Evolutionary conservation across 2,888 invertebrate genomes (phyloP).

Genomic region (Gari tellinella): DNA sequence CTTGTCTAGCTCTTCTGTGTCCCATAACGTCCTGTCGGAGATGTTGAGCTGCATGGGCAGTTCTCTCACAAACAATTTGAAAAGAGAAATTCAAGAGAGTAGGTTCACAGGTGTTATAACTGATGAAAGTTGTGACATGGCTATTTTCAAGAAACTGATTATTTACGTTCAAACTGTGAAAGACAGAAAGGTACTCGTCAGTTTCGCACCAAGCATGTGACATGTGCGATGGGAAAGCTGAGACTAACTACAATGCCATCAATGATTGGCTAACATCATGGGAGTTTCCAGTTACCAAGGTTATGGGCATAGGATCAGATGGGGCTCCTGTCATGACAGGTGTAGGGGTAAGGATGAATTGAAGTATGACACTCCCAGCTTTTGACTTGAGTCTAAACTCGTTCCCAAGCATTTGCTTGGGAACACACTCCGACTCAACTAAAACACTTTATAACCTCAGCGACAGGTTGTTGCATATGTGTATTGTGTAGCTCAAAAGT

Average conservation of each 20-base stretch:
- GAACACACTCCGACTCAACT: too few relatives aligned
- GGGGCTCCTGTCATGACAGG: constrained; percentile 19
- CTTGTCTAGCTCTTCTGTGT: background rate
- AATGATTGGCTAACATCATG: constrained; percentile 2
- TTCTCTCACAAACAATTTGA: background rate
- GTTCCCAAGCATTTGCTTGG: too few relatives aligned
- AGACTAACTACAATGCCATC: constrained; percentile 6
- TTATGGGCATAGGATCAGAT: constrained; percentile 15
- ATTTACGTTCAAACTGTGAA: constrained; percentile 14
- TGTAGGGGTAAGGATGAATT: constrained; percentile 14
- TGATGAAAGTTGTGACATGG: constrained; percentile 18
- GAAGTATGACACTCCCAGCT: constrained; percentile 14
- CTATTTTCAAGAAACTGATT: constrained; percentile 16
- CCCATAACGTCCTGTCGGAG: constrained; percentile 2
- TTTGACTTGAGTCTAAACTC: too few relatives aligned
- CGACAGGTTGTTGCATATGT: constrained; percentile 10
- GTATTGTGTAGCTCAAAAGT: constrained; percentile 16
- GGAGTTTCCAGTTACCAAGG: constrained; percentile 7
- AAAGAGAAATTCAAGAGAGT: constrained; percentile 4
- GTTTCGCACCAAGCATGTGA: too few relatives aligned
- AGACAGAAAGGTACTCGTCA: constrained; percentile 5
- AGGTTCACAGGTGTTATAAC: constrained; percentile 3
- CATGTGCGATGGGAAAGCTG: constrained; percentile 9
- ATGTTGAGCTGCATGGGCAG: constrained; percentile 3
- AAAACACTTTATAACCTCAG: too few relatives aligned